Evolutionary conservation across 2,888 invertebrate genomes (phyloP).

Genomic region (Danaus chrysippus): DNA sequence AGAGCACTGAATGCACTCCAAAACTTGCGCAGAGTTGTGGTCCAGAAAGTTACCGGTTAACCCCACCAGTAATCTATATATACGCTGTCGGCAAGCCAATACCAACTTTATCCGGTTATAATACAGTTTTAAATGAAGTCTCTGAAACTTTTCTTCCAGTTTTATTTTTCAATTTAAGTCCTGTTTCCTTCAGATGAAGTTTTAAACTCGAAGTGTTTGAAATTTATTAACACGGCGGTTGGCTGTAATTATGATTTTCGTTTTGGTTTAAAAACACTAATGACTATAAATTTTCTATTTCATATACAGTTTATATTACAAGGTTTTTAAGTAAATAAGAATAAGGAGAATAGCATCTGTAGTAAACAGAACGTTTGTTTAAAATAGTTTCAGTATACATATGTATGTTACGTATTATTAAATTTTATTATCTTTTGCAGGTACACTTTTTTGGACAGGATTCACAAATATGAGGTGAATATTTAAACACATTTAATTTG

Average conservation of each 20-base stretch:
- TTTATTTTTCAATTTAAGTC: constrained; percentile 21
- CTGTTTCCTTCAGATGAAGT: constrained; percentile 29
- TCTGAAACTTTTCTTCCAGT: constrained; percentile 2
- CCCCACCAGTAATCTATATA: constrained; percentile 34
- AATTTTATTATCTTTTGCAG: too few species aligned
- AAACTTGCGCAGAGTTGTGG: constrained; percentile 34
- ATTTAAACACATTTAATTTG: too few species aligned
- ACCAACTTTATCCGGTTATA: constrained; percentile 23
- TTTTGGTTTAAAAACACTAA: neutral
- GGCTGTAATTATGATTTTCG: constrained; percentile 17
- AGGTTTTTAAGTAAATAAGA: neutral
- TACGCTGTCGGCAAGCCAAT: constrained; percentile 18
- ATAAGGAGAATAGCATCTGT: too few species aligned
- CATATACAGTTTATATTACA: neutral
- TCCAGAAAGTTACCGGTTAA: constrained; percentile 30
- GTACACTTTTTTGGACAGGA: too few species aligned
- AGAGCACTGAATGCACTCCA: constrained; percentile 38
- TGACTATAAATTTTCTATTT: neutral
- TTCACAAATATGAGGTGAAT: too few species aligned
- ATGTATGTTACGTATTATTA: too few species aligned
- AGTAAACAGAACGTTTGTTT: too few species aligned
- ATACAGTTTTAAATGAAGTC: constrained; percentile 19
- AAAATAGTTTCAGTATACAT: too few species aligned
- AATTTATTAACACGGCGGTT: constrained; percentile 27
- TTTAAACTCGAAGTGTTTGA: constrained; percentile 28